Base-by-base conservation (phyloP, 2,797 vertebrate genomes). In the Cyprinella venusta region DNA sequence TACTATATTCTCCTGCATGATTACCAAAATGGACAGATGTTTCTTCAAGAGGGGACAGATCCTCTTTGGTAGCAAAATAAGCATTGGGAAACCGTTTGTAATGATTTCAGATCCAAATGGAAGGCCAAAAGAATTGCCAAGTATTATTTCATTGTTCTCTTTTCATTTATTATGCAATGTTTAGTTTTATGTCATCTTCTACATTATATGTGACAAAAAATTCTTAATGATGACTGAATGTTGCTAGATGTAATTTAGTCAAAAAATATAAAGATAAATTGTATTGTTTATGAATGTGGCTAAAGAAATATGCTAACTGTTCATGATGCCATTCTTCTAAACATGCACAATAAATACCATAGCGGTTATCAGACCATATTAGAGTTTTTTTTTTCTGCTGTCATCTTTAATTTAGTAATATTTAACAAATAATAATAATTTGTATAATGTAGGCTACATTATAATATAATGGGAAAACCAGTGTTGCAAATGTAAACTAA, bases 21-120 rank as follows among this genome's bases (percentile, higher is more conserved):
- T 42, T 90, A 90, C 86, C 87, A 91, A 89, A 92, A 82, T 87
- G 86, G 86, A 89, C 83, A 87, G 81, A 88, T 86, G 88, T 86
- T 91, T 79, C 83, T 86, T 77, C 2, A 83, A 83, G 87, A 87
- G 69, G 87, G 33, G 68, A 87, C 33, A 76, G 82, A 76, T 78
- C 75, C 74, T 76, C 38, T 68, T 80, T 76, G 54, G 54, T 24
- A 67, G 30, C 72, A 75, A 87, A 86, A 88, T 81, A 80, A 86
- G 36, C 16, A 48, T 15, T 75, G 63, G 56, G 69, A 65, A 54
- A n/a, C 16, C 5, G n/a, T 45, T 33, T 52, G 30, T 40, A 42
- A 12, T n/a, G 48, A 52, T 75, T 42, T 52, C 16, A 81, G 24
- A 81, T 9, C 7, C 59, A 48, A 61, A 33, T 52, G 42, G 42